Base-by-base conservation (phyloP, 2,797 vertebrate genomes). In the Carapus acus region DNA sequence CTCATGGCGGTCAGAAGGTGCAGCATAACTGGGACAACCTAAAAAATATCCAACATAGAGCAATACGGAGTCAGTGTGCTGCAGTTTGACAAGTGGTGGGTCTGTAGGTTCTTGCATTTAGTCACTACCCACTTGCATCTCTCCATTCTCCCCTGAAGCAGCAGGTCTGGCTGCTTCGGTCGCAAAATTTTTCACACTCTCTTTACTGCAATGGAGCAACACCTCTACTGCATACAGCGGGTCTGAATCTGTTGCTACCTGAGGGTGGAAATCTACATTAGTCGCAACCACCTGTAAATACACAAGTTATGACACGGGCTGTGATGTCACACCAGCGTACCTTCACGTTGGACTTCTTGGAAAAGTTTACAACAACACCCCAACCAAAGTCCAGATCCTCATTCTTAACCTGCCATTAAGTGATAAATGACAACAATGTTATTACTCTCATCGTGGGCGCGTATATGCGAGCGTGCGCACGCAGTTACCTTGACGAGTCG, bases 11-110 rank as follows among this genome's bases (percentile, higher is more conserved):
- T 89, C 16, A 99, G 77, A 45, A 98, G 91, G 62, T 94, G 91
- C 8, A 98, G 88, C 88, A 98, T 80, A 61, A 97, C 91, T 2
- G 96, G 96, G 71, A 98, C 94, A 43, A 99, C 96, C 96, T 99
- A 71, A 15, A 57, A 19, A 13, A 57, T 56, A 69, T 1, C 4
- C 9, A 4, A 27, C 24, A 27, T 27, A 27, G 24, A 27, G n/a
- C 14, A 24, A 46, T 18, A 8, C 31, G 9, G 2, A 21, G 39
- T 20, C 8, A 20, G 5, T 3, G 8, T n/a, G n/a, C n/a, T n/a
- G 18, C n/a, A 7, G 21, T 33, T 27, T 27, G 24, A 9, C 24
- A 27, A 4, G 9, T 21, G n/a, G 16, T 7, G 3, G n/a, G n/a
- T 34, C 8, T 33, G 14, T 33, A 3, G 3, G 6, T 33, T 8